Evolutionary conservation across 2,888 invertebrate genomes (phyloP), one percentile per base, ranked within the genome.

Genomic region (Oegoconia quadripuncta): DNA sequence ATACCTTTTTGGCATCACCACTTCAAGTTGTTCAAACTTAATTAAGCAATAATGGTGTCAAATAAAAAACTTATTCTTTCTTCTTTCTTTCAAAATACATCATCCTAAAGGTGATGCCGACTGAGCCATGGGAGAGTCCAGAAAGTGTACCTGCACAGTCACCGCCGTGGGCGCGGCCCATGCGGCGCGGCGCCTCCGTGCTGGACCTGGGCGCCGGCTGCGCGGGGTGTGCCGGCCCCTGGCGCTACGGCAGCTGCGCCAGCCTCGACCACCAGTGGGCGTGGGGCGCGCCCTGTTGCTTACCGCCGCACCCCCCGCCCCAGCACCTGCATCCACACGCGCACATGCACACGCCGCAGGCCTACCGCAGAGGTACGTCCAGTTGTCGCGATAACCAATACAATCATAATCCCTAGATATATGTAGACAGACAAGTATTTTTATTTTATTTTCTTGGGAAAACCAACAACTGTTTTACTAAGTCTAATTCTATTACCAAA

Each of bases 161-260:
- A 20, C 74, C 72, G 44, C 59, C 48, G 23, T 84, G 86, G 86
- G 63, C 64, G 12, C 73, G 83, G 0, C 79, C 79, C 3, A 41
- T 86, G 45, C 73, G 86, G 6, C 72, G 82, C 22, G 86, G 87
- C 6, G 76, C 80, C 1, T 86, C 86, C 0, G 82, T 83, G 5
- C 61, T 83, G 39, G 84, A 84, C 44, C 60, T 86, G 6, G 70
- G 80, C 6, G 77, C 73, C 3, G 67, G 64, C 13, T 68, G 66
- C 34, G 59, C 59, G 6, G 64, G 64, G 41, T 65, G 63, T 36
- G 59, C 64, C 59, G 67, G 64, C 9, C 58, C 69, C 11, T 86
- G 84, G 84, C 73, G 86, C 1, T 86, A 86, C 51, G 86, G 87
- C 46, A 84, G 86, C 62, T 83, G 84, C 51, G 84, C 81, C 38